Conservation (phyloP, 2,888 invertebrate genomes). For the Tiliacea citrago region DNA sequence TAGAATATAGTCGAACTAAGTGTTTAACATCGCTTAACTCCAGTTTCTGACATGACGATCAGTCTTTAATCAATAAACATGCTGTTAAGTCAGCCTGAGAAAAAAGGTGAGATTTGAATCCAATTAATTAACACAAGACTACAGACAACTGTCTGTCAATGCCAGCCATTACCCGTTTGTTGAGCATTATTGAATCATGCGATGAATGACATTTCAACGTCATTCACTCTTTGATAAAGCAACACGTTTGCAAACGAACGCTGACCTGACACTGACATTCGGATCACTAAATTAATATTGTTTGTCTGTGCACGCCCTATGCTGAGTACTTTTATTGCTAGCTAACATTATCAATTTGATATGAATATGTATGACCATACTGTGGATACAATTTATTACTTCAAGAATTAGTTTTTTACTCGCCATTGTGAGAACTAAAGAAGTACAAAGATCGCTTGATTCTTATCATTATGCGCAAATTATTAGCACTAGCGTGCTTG, state of each 20-base stretch:
- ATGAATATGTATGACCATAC: slow-evolving; percentile 49
- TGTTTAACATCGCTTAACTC: neutral
- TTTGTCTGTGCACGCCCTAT: slow-evolving; percentile 14
- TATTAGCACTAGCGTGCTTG: slow-evolving; percentile 24
- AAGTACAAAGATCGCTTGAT: slow-evolving; percentile 34
- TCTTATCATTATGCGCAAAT: slow-evolving; percentile 31
- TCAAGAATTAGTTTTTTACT: slow-evolving; percentile 43
- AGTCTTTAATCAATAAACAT: neutral
- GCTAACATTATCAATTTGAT: slow-evolving; percentile 32
- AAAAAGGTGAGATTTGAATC: neutral
- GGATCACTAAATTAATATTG: neutral
- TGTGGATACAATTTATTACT: slow-evolving; percentile 47
- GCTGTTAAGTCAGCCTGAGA: too few species aligned
- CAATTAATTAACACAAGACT: neutral
- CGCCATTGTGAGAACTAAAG: slow-evolving; percentile 30
- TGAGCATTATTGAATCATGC: neutral
- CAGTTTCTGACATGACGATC: neutral
- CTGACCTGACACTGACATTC: neutral
- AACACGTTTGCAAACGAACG: neutral
- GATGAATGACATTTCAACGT: neutral
- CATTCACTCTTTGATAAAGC: neutral
- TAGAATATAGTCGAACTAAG: neutral
- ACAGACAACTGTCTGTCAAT: neutral
- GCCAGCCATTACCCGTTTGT: neutral
- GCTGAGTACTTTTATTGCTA: slow-evolving; percentile 8